phyloP scores from a whole-genome alignment of 2,888 invertebrate genomes.

The Spodoptera littoralis region DNA sequence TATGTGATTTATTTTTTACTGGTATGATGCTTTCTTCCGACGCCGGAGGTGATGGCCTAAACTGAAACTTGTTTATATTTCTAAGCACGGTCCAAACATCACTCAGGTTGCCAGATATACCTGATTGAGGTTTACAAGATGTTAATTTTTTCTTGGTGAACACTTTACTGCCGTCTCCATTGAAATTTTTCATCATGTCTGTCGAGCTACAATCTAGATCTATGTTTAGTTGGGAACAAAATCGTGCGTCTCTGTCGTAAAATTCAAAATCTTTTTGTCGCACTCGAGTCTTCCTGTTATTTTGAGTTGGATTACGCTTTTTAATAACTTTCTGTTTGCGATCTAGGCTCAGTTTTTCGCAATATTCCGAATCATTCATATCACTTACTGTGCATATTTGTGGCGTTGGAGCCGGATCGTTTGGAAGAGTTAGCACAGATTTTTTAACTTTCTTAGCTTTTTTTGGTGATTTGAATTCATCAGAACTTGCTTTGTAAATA shows the following conservation, averaged over 20 bases:
- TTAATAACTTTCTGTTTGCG: constrained; percentile 62
- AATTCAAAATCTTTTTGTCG: constrained; percentile 66
- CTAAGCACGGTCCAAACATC: constrained; percentile 81
- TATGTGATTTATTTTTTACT: constrained; percentile 63
- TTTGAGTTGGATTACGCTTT: constrained; percentile 62
- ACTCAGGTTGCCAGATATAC: constrained; percentile 55
- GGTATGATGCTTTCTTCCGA: constrained; percentile 71
- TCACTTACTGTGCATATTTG: constrained; percentile 80
- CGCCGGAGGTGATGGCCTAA: constrained; percentile 73
- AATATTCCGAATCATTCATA: constrained; percentile 80
- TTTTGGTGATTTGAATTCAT: constrained; percentile 72
- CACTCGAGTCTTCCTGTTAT: constrained; percentile 54
- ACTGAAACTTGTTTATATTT: constrained; percentile 79
- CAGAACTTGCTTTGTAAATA: constrained; percentile 81
- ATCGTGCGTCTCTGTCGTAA: constrained; percentile 72
- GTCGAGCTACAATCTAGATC: constrained; percentile 75
- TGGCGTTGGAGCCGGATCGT: constrained; percentile 65
- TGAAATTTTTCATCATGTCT: constrained; percentile 66
- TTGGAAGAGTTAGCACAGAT: constrained; percentile 79
- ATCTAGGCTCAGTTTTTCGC: constrained; percentile 58
- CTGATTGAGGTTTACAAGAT: constrained; percentile 36
- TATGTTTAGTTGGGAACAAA: constrained; percentile 70
- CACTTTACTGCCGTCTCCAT: constrained; percentile 63
- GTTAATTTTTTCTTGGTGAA: constrained; percentile 47
- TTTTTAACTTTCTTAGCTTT: constrained; percentile 74